Conservation (phyloP, 1,140 invertebrate species). For the Drosophila simulans region DNA sequence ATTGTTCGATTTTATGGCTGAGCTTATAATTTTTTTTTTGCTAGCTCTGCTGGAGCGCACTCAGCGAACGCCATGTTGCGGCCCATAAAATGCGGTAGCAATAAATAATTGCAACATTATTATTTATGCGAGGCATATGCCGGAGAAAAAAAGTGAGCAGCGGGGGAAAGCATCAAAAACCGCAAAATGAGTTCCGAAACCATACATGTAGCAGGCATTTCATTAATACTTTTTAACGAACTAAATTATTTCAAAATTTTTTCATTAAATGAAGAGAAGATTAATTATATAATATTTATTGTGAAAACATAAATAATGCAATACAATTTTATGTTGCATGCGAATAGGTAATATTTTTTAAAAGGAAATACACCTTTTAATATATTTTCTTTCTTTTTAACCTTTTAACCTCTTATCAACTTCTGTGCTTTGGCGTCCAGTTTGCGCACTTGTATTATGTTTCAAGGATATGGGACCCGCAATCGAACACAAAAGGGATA, state of each 20-base stretch:
- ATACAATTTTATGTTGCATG: too few species aligned
- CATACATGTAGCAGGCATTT: neutral
- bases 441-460: slow-evolving; percentile 56
- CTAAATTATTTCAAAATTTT: neutral
- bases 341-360: too few species aligned
- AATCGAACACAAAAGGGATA: slow-evolving; percentile 28
- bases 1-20: slow-evolving; percentile 42
- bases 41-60: slow-evolving; percentile 39
- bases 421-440: neutral
- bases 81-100: slow-evolving; percentile 46
- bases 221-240: neutral
- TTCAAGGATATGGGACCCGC: slow-evolving; percentile 50
- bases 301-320: too few species aligned
- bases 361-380: too few species aligned
- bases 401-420: neutral
- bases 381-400: neutral
- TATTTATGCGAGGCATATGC: slow-evolving; percentile 54
- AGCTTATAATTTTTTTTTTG: slow-evolving; percentile 27
- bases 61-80: slow-evolving; percentile 60
- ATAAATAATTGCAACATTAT: slow-evolving; percentile 57
- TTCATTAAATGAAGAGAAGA: too few species aligned
- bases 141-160: neutral
- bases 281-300: too few species aligned
- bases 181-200: slow-evolving; percentile 16
- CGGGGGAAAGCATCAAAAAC: slow-evolving; percentile 3